phyloP scores from a whole-genome alignment of 2,113 vertebrate species.

The Colossoma macropomum region DNA sequence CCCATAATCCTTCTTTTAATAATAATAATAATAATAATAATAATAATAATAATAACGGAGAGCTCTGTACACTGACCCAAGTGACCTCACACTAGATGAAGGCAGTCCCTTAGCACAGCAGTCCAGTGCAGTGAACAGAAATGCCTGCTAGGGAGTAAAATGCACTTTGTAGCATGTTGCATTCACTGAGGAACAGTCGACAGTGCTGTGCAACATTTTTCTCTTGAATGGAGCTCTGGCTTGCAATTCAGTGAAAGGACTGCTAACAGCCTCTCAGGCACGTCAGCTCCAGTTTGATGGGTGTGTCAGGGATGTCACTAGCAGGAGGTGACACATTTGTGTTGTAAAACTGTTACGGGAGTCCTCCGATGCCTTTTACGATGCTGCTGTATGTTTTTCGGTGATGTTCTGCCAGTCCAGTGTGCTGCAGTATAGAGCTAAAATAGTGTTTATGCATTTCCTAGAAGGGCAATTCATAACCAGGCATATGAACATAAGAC shows the following conservation, averaged over 20 bases:
- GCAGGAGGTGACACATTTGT: background rate
- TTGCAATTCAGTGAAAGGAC: slow-evolving; percentile 1
- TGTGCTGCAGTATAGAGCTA: too few relatives aligned
- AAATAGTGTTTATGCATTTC: too few relatives aligned
- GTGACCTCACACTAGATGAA: background rate
- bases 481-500: too few relatives aligned
- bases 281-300: background rate
- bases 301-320: slow-evolving; percentile 12
- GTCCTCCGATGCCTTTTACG: background rate
- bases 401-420: background rate
- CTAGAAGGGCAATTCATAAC: too few relatives aligned
- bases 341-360: background rate
- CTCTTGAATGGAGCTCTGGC: background rate
- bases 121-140: background rate
- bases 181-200: slow-evolving; percentile 5
- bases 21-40: background rate
- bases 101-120: background rate
- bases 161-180: background rate
- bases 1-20: background rate
- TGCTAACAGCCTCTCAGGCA: background rate
- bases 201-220: background rate
- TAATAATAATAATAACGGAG: background rate
- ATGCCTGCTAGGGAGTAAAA: background rate
- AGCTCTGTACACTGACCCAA: background rate
- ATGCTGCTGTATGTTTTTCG: too few relatives aligned